Evolutionary conservation across 1,140 invertebrate genomes (phyloP).

Genomic region (Drosophila punjabiensis): DNA sequence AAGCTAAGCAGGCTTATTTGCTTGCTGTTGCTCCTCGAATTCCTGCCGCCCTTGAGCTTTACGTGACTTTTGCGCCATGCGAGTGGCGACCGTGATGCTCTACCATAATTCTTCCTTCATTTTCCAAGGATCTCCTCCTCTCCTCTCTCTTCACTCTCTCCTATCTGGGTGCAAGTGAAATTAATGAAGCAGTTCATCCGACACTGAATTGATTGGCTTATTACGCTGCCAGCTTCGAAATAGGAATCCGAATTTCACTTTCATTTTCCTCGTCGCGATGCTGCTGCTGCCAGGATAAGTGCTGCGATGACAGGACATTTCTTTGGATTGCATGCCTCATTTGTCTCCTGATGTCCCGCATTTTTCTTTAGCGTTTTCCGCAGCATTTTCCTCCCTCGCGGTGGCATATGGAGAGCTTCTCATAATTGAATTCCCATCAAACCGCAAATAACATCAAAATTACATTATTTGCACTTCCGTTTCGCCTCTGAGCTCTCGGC

Average conservation of each 20-base stretch:
- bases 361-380: slow-evolving; percentile 1
- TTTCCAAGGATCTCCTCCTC: slow-evolving; percentile 5
- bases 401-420: slow-evolving; percentile 43
- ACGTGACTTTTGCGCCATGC: slow-evolving; percentile 78
- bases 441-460: slow-evolving; percentile 70
- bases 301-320: slow-evolving; percentile 49
- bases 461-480: slow-evolving; percentile 59
- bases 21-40: slow-evolving; percentile 23
- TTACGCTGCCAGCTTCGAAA: slow-evolving; percentile 64
- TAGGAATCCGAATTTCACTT: slow-evolving; percentile 40
- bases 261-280: slow-evolving; percentile 7
- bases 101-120: slow-evolving; percentile 50
- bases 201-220: slow-evolving; percentile 83
- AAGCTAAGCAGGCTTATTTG: slow-evolving; percentile 69
- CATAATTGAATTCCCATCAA: slow-evolving; percentile 63
- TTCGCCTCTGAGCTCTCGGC: not conserved
- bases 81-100: slow-evolving; percentile 28
- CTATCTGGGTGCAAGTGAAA: slow-evolving; percentile 57
- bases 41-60: slow-evolving; percentile 29
- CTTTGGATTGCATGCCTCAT: slow-evolving; percentile 46
- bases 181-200: slow-evolving; percentile 83
- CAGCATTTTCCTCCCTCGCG: not conserved
- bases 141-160: too few relatives aligned
- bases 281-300: slow-evolving; percentile 33
- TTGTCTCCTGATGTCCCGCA: slow-evolving; percentile 28